Percentiles rank a stretch among this genome's conserved stretches.
Evolutionary conservation across 1,140 invertebrate genomes (phyloP).

Genomic region (Calliopsis andreniformis): DNA sequence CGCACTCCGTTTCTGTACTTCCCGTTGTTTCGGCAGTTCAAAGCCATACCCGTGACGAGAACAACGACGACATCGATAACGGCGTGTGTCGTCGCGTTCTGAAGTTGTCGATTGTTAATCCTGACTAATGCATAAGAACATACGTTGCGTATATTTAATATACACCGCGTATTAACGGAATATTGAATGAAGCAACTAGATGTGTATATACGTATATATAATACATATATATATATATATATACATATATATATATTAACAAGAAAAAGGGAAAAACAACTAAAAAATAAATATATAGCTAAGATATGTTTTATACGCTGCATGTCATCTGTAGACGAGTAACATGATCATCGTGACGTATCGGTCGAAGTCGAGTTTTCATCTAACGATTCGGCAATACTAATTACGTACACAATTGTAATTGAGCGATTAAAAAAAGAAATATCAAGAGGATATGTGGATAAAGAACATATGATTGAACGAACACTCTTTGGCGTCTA

Average conservation of each 20-base stretch:
- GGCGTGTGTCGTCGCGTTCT: conserved; percentile 55
- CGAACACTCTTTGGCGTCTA: not conserved
- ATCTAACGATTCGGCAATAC: conserved; percentile 53
- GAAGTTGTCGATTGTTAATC: conserved; percentile 72
- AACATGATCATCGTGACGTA: conserved; percentile 75
- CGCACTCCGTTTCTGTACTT: conserved; percentile 42
- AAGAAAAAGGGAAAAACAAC: conserved; percentile 36
- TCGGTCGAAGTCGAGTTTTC: conserved; percentile 69
- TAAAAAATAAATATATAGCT: conserved; percentile 72
- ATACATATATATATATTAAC: conserved; percentile 42
- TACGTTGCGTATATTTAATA: conserved; percentile 71
- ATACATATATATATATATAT: too few species aligned
- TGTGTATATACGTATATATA: conserved; percentile 25
- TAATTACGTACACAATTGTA: conserved; percentile 11
- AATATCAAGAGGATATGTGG: not conserved
- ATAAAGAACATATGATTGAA: conserved; percentile 8
- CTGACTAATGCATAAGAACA: conserved; percentile 74
- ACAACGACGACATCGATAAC: not conserved
- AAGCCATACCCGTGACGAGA: not conserved
- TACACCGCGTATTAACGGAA: conserved; percentile 69
- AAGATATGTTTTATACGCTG: conserved; percentile 82
- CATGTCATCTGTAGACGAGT: conserved; percentile 77
- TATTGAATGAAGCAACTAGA: conserved; percentile 71
- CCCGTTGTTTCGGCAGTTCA: conserved; percentile 51
- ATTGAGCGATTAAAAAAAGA: not conserved